Evolutionary conservation across 2,888 invertebrate genomes (phyloP).

Genomic region (Brenthis hecate): DNA sequence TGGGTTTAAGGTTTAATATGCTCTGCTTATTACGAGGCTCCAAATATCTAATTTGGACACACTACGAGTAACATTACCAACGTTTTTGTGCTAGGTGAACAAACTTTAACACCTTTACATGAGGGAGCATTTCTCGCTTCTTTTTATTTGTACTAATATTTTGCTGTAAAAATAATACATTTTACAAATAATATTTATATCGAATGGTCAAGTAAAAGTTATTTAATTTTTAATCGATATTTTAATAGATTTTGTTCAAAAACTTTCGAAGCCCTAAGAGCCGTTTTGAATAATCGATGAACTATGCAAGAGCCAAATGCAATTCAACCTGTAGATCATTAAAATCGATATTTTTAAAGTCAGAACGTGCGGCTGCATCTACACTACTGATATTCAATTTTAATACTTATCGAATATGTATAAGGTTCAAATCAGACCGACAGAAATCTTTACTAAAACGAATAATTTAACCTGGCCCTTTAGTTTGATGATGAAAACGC

Average conservation of each 20-base stretch:
- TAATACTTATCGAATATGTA: neutral
- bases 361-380: conserved; percentile 42
- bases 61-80: no score
- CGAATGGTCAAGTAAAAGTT: no score
- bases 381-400: neutral
- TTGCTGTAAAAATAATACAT: no score
- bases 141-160: no score
- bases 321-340: conserved; percentile 55
- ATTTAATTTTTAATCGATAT: no score
- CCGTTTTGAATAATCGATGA: neutral
- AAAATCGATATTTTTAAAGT: conserved; percentile 50
- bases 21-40: no score
- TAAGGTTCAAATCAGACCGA: conserved; percentile 3
- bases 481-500: conserved; percentile 61
- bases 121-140: no score
- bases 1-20: no score
- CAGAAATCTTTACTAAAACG: neutral
- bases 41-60: no score
- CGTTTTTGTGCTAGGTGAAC: no score
- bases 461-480: conserved; percentile 40
- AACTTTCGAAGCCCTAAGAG: neutral
- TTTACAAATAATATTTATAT: no score
- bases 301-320: conserved; percentile 46
- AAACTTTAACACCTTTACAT: no score
- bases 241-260: neutral